These are phyloP conservation scores for Cerastoderma edule DNA, from an alignment of 2,888 invertebrate species.

Conservation along the genomic window DNA sequence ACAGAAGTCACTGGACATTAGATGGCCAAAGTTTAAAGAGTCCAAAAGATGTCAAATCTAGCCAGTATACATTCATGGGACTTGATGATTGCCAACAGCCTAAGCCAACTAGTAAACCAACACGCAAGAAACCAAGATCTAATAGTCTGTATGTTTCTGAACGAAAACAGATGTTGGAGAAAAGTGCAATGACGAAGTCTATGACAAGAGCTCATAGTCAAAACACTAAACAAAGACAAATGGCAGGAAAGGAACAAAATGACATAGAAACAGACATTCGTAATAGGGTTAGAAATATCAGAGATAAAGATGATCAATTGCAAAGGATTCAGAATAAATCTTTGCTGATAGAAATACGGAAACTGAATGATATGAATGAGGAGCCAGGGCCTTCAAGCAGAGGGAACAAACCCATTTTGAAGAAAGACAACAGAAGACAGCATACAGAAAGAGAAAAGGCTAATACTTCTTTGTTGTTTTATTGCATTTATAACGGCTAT, in stretches of 20 bases:
- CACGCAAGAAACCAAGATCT: not conserved
- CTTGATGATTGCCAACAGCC: slow-evolving; percentile 7
- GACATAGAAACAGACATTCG: not conserved
- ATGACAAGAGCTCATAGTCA: not conserved
- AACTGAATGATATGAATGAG: slow-evolving; percentile 19
- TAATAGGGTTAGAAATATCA: not conserved
- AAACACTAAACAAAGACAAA: not conserved
- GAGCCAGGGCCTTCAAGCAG: not conserved
- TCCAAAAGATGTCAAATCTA: slow-evolving; percentile 19
- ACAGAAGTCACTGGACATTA: slow-evolving; percentile 20
- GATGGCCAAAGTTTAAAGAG: slow-evolving; percentile 17
- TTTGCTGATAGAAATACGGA: slow-evolving; percentile 15
- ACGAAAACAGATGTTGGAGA: not conserved
- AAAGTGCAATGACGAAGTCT: not conserved
- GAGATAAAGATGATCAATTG: not conserved
- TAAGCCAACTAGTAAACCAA: not conserved
- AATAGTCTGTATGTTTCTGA: slow-evolving; percentile 12
- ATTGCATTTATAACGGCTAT: not conserved
- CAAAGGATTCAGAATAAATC: not conserved
- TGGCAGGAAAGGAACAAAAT: not conserved
- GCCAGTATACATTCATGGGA: slow-evolving; percentile 15
- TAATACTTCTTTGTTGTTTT: slow-evolving; percentile 8
- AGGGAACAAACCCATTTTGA: not conserved
- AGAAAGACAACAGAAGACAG: not conserved
- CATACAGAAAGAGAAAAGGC: slow-evolving; percentile 10